These are phyloP conservation scores for Drosophila suzukii DNA, from an alignment of 1,140 invertebrate genomes.

Conservation along the genomic window DNA sequence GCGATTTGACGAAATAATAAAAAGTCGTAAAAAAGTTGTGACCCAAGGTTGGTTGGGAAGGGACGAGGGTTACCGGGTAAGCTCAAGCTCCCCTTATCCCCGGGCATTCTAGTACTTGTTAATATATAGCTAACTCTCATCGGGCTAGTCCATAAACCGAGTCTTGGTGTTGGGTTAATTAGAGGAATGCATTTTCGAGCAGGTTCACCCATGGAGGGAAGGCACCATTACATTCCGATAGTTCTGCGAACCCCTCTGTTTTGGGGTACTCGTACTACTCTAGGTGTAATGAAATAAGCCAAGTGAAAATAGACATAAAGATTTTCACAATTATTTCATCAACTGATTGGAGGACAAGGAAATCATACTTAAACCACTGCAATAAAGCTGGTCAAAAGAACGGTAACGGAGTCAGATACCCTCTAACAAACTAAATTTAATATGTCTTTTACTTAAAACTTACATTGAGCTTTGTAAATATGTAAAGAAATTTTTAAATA, in stretches of 20 bases:
- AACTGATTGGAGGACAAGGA: neutral
- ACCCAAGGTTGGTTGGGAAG: constrained; percentile 15
- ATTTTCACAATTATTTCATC: constrained; percentile 7
- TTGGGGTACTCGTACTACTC: neutral
- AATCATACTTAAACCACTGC: neutral
- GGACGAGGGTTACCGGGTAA: constrained; percentile 1
- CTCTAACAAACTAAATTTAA: neutral
- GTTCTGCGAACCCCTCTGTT: constrained; percentile 1
- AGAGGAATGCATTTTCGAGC: constrained; percentile 38
- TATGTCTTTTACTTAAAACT: too few relatives aligned
- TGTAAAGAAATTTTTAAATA: too few relatives aligned
- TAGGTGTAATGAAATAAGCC: constrained; percentile 3
- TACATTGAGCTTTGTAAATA: too few relatives aligned
- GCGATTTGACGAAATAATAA: constrained; percentile 80
- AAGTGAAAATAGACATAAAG: neutral
- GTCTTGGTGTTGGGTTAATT: constrained; percentile 41
- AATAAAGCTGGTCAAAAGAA: neutral
- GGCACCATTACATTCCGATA: constrained; percentile 5
- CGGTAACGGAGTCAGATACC: neutral
- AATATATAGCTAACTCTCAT: constrained; percentile 40
- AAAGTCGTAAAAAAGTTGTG: constrained; percentile 77
- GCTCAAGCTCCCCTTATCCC: constrained; percentile 1
- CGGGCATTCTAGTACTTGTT: constrained; percentile 29
- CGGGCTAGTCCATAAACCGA: constrained; percentile 31
- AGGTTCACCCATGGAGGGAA: constrained; percentile 2